A percentile compares a stretch with the other conserved stretches of the same genome.
These are phyloP conservation scores for Camelus bactrianus DNA, from an alignment of 2,113 vertebrate genomes.

Conservation along the genomic window DNA sequence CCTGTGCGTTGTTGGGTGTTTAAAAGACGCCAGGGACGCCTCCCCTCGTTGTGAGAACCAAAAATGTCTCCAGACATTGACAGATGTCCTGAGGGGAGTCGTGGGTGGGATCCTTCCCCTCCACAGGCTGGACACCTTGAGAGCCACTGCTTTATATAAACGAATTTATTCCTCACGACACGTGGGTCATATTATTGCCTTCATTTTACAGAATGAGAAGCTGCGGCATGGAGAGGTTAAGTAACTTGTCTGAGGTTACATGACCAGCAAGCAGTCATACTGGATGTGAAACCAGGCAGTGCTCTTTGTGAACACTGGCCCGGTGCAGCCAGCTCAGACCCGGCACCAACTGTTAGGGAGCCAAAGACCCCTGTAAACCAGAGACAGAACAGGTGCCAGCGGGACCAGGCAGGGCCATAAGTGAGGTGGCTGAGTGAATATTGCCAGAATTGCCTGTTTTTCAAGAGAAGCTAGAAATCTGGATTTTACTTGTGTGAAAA, in stretches of 20 bases:
- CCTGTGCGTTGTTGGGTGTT: background rate
- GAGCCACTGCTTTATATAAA: slow-evolving; percentile 5
- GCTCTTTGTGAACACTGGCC: background rate
- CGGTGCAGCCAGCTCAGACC: background rate
- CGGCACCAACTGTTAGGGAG: background rate
- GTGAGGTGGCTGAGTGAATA: background rate
- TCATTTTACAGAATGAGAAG: background rate
- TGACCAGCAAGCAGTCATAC: background rate
- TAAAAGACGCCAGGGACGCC: background rate
- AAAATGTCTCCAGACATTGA: background rate
- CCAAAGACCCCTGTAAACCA: background rate
- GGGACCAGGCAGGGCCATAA: background rate
- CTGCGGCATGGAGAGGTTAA: background rate
- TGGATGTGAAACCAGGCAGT: background rate
- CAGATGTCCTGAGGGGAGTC: background rate
- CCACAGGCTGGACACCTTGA: background rate
- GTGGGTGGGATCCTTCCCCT: background rate
- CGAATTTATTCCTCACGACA: background rate
- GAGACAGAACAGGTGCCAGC: background rate
- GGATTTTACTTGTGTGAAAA: slow-evolving; percentile 26
- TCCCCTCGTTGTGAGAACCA: background rate
- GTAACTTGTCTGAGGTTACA: background rate
- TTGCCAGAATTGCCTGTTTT: background rate
- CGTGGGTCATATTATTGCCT: background rate
- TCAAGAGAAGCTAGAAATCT: slow-evolving; percentile 9